Conservation (phyloP, 92 coral and sea anemone genomes). For the Epizoanthus ramosus region DNA sequence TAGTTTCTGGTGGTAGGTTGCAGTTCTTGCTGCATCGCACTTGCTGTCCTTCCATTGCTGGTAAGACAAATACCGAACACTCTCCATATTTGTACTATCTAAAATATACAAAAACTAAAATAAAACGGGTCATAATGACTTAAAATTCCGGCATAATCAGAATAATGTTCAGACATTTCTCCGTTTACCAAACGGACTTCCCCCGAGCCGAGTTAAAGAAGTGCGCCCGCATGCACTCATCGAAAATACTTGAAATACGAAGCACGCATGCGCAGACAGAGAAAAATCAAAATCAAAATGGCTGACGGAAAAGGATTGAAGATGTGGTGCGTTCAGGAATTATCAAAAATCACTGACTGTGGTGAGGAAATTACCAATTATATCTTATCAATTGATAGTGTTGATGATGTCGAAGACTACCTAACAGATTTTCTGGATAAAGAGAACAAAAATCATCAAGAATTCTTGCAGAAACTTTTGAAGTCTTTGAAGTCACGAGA, state of each 20-base stretch:
- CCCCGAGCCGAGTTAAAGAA: neutral
- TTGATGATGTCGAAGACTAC: slow-evolving; percentile 67
- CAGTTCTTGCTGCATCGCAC: slow-evolving; percentile 68
- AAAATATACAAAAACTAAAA: slow-evolving; percentile 15
- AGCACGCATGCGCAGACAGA: slow-evolving; percentile 21
- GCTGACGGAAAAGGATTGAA: slow-evolving; percentile 66
- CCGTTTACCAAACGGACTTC: slow-evolving; percentile 37
- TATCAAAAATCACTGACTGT: slow-evolving; percentile 80
- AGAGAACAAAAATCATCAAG: slow-evolving; percentile 54
- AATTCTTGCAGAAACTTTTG: slow-evolving; percentile 60
- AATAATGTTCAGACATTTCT: slow-evolving; percentile 20
- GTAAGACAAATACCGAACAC: slow-evolving; percentile 85
- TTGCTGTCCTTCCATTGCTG: slow-evolving; percentile 91
- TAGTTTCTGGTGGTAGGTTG: slow-evolving; percentile 80
- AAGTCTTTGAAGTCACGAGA: slow-evolving; percentile 45
- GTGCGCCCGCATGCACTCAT: slow-evolving; percentile 26
- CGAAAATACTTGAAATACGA: neutral
- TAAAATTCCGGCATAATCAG: slow-evolving; percentile 23
- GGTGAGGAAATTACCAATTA: slow-evolving; percentile 79
- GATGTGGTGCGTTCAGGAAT: slow-evolving; percentile 81
- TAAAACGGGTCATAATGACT: slow-evolving; percentile 41
- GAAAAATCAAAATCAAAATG: slow-evolving; percentile 62
- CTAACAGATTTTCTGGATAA: slow-evolving; percentile 75
- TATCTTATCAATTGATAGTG: slow-evolving; percentile 70
- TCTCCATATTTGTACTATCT: slow-evolving; percentile 66